phyloP scores from a whole-genome alignment of 2,113 vertebrate species.

The Myanophis thanlyinensis region DNA sequence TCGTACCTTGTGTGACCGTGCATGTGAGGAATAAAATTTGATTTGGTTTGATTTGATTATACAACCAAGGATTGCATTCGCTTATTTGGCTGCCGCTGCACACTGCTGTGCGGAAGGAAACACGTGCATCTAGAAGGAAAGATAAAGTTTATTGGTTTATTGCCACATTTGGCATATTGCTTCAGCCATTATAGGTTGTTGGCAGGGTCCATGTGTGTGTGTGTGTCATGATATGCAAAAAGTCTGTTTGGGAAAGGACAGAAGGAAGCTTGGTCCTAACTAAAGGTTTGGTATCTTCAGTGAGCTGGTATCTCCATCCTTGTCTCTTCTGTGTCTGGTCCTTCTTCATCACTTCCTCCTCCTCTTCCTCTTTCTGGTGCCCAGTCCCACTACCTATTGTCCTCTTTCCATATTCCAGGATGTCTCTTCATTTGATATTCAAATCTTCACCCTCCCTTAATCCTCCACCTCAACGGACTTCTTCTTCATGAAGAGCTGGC shows the following conservation, averaged over 20 bases:
- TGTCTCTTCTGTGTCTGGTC: not conserved
- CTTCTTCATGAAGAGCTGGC: not conserved
- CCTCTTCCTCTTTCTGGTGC: not conserved
- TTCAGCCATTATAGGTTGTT: not conserved
- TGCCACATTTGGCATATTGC: not conserved
- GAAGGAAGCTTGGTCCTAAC: not conserved
- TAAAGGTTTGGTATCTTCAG: not conserved
- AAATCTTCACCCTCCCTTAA: not conserved
- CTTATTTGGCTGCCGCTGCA: no score
- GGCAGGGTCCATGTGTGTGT: no score
- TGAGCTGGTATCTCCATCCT: not conserved
- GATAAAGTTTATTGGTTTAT: not conserved
- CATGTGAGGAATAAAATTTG: no score
- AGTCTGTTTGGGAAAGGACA: not conserved
- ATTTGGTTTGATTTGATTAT: no score
- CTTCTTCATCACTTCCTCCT: not conserved
- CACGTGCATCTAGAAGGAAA: not conserved
- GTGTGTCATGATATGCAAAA: not conserved
- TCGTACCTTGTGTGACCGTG: no score
- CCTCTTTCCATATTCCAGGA: not conserved
- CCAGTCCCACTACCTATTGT: not conserved
- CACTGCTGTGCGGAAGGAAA: no score
- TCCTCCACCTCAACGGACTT: not conserved
- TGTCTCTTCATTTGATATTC: not conserved
- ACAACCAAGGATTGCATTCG: no score